Conservation (phyloP, 2,113 vertebrate genomes). For the Varanus salvator region DNA sequence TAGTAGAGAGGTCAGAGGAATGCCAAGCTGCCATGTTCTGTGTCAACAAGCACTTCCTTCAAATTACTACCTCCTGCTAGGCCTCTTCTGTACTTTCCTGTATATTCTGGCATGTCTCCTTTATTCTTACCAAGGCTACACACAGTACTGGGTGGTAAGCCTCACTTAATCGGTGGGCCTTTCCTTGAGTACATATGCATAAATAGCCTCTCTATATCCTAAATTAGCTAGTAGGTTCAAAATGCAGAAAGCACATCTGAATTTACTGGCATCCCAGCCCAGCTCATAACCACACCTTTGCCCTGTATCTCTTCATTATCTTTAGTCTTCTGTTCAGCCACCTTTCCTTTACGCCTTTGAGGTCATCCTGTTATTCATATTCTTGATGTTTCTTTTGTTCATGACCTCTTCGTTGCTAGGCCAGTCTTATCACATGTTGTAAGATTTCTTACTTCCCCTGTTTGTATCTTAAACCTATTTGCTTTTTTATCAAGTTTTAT, state of each 20-base stretch:
- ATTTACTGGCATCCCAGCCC: background rate
- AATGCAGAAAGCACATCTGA: background rate
- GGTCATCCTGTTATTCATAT: slow-evolving; percentile 13
- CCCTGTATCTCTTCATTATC: background rate
- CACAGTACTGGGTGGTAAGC: background rate
- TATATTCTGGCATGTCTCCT: background rate
- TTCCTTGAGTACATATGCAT: background rate
- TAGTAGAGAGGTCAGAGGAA: background rate
- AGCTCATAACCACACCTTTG: background rate
- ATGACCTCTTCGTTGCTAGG: background rate
- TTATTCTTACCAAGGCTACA: background rate
- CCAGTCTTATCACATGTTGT: slow-evolving; percentile 9
- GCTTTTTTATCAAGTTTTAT: slow-evolving; percentile 13
- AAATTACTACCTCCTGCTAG: background rate
- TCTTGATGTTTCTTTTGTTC: slow-evolving; percentile 11
- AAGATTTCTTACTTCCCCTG: slow-evolving; percentile 28
- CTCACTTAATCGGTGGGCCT: background rate
- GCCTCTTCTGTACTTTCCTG: background rate
- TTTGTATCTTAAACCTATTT: slow-evolving; percentile 21
- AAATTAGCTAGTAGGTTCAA: background rate
- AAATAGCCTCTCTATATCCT: background rate
- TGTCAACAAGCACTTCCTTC: background rate
- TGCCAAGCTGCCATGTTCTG: background rate
- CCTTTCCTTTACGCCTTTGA: background rate
- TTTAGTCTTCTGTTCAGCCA: background rate